Evolutionary conservation across 2,113 vertebrate genomes (phyloP).

Genomic region (Thermophis baileyi): DNA sequence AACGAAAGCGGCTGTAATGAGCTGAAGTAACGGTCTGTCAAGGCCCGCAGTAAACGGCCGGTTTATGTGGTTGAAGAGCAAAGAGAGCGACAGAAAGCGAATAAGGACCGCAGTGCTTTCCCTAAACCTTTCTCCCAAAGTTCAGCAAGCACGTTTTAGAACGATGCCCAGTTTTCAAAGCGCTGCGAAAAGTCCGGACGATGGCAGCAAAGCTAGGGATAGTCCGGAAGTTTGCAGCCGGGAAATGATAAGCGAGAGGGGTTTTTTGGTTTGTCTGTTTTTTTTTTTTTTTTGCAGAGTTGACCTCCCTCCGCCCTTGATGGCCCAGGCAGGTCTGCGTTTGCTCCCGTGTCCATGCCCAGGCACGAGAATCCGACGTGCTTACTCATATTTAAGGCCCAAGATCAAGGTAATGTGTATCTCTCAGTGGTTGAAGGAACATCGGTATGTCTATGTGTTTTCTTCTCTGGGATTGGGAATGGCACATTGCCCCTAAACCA

Average conservation of each 20-base stretch:
- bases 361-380: not conserved
- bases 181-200: not conserved
- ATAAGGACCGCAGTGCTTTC: not conserved
- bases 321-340: not conserved
- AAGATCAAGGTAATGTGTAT: not conserved
- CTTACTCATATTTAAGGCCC: not conserved
- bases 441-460: not conserved
- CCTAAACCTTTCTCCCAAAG: not conserved
- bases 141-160: not conserved
- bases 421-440: not conserved
- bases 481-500: not conserved
- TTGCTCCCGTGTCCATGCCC: not conserved
- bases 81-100: not conserved
- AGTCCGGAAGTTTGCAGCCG: not conserved
- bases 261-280: not conserved
- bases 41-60: not conserved
- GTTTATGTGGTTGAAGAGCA: not conserved
- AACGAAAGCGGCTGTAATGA: not conserved
- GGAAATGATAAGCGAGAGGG: not conserved
- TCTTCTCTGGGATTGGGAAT: not conserved
- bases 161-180: not conserved
- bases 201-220: not conserved
- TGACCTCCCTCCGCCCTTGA: not conserved
- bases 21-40: not conserved
- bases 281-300: not conserved